Evolutionary conservation across 2,113 vertebrate genomes (phyloP).

Genomic region (Promerops cafer): DNA sequence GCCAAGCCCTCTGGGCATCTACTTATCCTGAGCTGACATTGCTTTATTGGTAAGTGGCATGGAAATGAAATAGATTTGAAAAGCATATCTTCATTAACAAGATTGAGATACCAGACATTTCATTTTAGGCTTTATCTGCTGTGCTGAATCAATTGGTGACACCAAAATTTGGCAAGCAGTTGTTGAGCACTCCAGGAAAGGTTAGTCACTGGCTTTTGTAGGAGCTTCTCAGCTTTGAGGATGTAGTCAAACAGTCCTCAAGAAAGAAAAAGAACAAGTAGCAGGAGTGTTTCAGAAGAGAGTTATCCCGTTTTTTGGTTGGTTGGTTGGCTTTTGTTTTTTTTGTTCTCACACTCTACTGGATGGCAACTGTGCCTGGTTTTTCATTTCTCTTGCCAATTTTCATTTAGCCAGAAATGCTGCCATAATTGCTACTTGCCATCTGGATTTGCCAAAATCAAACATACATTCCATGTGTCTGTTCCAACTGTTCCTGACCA

Average conservation of each 20-base stretch:
- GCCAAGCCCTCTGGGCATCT: neutral
- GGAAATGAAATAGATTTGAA: neutral
- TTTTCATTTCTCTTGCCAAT: neutral
- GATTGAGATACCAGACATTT: neutral
- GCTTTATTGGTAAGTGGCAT: neutral
- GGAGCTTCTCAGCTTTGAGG: neutral
- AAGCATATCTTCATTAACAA: neutral
- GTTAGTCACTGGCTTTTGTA: neutral
- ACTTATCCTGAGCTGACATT: neutral
- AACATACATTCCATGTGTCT: fast-evolving
- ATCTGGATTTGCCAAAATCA: neutral
- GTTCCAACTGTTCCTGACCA: neutral
- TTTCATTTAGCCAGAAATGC: neutral
- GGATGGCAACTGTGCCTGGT: neutral
- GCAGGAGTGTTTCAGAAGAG: neutral
- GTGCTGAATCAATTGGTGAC: neutral
- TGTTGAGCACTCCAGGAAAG: neutral
- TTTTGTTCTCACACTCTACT: neutral
- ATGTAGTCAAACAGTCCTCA: neutral
- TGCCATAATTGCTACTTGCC: neutral
- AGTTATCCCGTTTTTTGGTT: neutral
- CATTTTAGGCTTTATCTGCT: neutral
- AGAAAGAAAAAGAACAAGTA: neutral
- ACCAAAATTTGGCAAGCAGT: neutral
- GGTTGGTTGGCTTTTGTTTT: neutral